Conservation (phyloP, 2,888 invertebrate species). For the Isoperla grammatica region DNA sequence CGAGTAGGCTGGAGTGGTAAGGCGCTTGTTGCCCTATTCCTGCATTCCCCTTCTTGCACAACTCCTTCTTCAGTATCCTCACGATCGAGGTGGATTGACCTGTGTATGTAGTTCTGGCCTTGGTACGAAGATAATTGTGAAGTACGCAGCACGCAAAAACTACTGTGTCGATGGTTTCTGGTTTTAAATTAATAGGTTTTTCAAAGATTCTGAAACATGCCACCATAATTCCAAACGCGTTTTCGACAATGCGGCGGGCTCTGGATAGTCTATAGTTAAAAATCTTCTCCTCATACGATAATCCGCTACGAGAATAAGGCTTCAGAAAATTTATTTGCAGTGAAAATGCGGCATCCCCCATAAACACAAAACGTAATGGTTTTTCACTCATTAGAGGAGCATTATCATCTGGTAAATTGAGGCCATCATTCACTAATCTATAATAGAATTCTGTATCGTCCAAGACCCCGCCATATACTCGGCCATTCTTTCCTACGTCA, state of each 20-base stretch:
- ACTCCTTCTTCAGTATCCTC: constrained; percentile 5
- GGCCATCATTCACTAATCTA: constrained; percentile 14
- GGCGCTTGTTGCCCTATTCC: no score
- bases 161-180: constrained; percentile 26
- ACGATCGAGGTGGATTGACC: neutral
- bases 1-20: no score
- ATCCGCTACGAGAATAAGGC: constrained; percentile 25
- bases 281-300: constrained; percentile 24
- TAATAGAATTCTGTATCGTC: constrained; percentile 26
- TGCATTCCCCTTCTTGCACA: constrained; percentile 8
- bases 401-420: constrained; percentile 21
- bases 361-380: constrained; percentile 28
- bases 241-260: constrained; percentile 29
- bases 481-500: neutral
- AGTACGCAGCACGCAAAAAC: constrained; percentile 25
- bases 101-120: constrained; percentile 2
- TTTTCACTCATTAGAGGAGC: constrained; percentile 8
- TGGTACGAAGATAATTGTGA: constrained; percentile 20
- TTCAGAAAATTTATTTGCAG: constrained; percentile 26
- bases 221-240: constrained; percentile 29
- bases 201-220: constrained; percentile 27
- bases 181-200: constrained; percentile 27
- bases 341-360: constrained; percentile 30
- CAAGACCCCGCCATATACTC: neutral
- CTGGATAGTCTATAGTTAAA: constrained; percentile 30